These are phyloP conservation scores for Pterocles orientalis DNA, from an alignment of 2,113 vertebrate genomes.

Conservation along the genomic window DNA sequence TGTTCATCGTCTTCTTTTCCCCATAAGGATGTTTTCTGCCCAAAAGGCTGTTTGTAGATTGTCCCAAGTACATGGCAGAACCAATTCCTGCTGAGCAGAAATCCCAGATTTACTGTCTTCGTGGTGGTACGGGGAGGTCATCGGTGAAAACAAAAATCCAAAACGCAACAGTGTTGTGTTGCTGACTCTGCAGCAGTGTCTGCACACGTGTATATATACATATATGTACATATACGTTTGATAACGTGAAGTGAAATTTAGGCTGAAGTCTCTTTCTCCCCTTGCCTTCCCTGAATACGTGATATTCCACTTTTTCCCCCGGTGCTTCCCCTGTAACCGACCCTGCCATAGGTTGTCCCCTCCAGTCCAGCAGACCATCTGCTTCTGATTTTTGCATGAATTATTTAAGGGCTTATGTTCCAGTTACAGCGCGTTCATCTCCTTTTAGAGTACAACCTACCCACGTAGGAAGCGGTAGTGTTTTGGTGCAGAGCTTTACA, in stretches of 20 bases:
- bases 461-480: background rate
- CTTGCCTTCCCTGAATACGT: background rate
- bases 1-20: background rate
- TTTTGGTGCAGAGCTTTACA: accelerated
- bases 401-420: background rate
- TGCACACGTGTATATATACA: no score
- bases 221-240: no score
- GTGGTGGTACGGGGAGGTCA: background rate
- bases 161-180: accelerated
- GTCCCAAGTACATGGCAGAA: background rate
- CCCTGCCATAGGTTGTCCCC: background rate
- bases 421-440: background rate
- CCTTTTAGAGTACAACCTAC: background rate
- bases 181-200: background rate
- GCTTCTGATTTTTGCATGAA: background rate
- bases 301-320: background rate
- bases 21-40: background rate
- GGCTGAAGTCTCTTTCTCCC: background rate
- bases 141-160: background rate
- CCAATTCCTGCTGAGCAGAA: background rate
- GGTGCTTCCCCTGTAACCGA: background rate
- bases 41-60: background rate
- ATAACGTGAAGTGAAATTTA: background rate
- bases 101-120: background rate
- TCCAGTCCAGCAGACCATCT: background rate